Percentiles rank a stretch among this genome's conserved stretches.
These are phyloP conservation scores for Okamejei kenojei DNA, from an alignment of 2,797 vertebrate species.

Conservation along the genomic window DNA sequence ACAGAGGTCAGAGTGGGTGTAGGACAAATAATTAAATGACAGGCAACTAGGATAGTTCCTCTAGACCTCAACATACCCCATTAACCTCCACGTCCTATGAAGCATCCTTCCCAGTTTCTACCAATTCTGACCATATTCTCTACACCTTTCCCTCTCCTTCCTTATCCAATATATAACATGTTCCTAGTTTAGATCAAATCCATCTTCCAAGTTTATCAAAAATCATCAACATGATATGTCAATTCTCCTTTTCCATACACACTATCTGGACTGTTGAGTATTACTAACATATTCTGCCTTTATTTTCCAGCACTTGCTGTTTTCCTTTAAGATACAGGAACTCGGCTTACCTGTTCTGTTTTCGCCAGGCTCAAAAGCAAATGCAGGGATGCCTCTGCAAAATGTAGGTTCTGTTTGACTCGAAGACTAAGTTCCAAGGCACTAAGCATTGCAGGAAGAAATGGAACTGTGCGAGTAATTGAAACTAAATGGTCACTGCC, in stretches of 20 bases:
- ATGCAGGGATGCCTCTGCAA: conserved; percentile 85
- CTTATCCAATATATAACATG: no score
- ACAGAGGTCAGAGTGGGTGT: no score
- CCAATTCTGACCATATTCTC: no score
- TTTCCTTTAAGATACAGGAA: not conserved
- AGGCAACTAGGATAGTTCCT: no score
- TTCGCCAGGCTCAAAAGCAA: conserved; percentile 84
- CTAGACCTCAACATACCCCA: no score
- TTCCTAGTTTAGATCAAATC: no score
- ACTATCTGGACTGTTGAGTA: not conserved
- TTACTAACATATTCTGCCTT: not conserved
- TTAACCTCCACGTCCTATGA: no score
- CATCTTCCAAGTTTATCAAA: not conserved
- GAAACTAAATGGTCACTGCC: conserved; percentile 85
- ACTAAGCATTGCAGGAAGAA: conserved; percentile 79
- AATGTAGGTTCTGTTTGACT: conserved; percentile 87
- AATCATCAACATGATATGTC: not conserved
- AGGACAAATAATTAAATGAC: no score
- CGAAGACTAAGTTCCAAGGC: conserved; percentile 86
- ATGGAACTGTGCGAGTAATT: conserved; percentile 78
- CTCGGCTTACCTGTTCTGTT: conserved; percentile 73
- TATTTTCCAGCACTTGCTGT: not conserved
- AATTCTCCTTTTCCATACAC: not conserved
- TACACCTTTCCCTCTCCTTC: no score
- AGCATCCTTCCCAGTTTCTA: no score